Evolutionary conservation across 1,140 invertebrate species (phyloP).

Genomic region (Drosophila punjabiensis): DNA sequence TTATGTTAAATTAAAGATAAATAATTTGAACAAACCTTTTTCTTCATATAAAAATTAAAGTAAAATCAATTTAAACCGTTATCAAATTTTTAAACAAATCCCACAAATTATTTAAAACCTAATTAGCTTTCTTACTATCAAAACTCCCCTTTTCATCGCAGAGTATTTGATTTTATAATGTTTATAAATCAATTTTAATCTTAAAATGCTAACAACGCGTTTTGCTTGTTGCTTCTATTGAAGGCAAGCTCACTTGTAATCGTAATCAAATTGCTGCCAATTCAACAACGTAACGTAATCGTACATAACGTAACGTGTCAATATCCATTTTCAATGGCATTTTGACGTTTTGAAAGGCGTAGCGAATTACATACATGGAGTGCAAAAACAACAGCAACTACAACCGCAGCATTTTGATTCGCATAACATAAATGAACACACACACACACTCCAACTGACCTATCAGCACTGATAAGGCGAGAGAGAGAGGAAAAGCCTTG

Average conservation of each 20-base stretch:
- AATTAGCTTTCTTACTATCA: too few species aligned
- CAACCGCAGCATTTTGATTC: slow-evolving; percentile 48
- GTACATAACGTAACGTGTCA: slow-evolving; percentile 50
- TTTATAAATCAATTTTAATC: background rate
- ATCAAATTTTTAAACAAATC: background rate
- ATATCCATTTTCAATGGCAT: slow-evolving; percentile 67
- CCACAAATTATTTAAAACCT: too few species aligned
- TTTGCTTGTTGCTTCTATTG: slow-evolving; percentile 24
- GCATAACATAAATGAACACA: slow-evolving; percentile 45
- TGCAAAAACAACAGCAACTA: slow-evolving; percentile 26
- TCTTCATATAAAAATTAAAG: too few species aligned
- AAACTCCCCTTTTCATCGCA: background rate
- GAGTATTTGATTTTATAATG: background rate
- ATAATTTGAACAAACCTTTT: too few species aligned
- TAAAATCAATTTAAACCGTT: background rate
- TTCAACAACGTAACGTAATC: slow-evolving; percentile 21
- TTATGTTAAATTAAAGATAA: background rate
- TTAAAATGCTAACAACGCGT: slow-evolving; percentile 19
- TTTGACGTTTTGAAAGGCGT: slow-evolving; percentile 47
- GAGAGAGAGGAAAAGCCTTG: slow-evolving; percentile 15
- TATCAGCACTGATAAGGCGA: slow-evolving; percentile 64
- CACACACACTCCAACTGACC: slow-evolving; percentile 48
- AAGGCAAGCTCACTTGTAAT: slow-evolving; percentile 12
- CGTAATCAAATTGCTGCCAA: slow-evolving; percentile 61
- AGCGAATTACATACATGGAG: slow-evolving; percentile 14